Evolutionary conservation across 2,797 vertebrate genomes (phyloP).

Genomic region (Heteromormyrus szaboi): DNA sequence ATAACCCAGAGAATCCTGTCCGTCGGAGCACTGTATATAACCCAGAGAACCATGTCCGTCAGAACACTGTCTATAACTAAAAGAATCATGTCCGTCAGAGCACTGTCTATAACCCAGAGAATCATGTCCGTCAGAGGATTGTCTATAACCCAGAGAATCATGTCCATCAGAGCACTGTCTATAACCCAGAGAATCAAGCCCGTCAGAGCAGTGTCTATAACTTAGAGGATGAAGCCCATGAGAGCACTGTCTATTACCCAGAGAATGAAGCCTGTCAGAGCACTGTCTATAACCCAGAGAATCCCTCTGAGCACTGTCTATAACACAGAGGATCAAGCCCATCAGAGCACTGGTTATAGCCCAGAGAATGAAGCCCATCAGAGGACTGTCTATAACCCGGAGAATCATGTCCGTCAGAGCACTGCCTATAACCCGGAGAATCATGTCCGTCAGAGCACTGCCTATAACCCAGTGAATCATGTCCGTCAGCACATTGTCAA

Average conservation of each 20-base stretch:
- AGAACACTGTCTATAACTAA: too few species aligned
- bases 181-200: neutral
- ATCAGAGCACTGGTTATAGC: too few species aligned
- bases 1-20: neutral
- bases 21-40: neutral
- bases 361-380: neutral
- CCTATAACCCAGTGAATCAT: neutral
- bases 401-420: neutral
- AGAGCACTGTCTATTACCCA: too few species aligned
- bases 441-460: neutral
- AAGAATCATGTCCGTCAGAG: neutral
- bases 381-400: neutral
- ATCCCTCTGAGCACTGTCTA: too few species aligned
- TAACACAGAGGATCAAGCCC: too few species aligned
- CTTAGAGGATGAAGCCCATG: accelerated
- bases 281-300: too few species aligned
- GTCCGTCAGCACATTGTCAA: neutral
- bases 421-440: neutral
- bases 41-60: neutral
- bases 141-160: neutral
- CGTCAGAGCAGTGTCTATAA: too few species aligned
- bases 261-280: too few species aligned
- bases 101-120: neutral
- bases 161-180: accelerated
- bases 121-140: accelerated